phyloP scores from a whole-genome alignment of 2,888 invertebrate species.

The Lamellibrachia satsuma region DNA sequence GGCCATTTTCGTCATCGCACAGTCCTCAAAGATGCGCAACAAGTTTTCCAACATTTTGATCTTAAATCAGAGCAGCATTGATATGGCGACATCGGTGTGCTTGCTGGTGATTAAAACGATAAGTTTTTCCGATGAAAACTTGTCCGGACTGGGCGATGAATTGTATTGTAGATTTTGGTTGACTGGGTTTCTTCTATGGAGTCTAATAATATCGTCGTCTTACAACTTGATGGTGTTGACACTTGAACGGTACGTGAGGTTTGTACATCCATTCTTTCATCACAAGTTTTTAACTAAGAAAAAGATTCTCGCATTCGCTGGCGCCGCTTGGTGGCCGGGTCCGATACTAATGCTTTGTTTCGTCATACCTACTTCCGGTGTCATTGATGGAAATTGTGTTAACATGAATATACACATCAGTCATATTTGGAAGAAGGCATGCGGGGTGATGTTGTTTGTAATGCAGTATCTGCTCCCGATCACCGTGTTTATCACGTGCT shows the following conservation, averaged over 20 bases:
- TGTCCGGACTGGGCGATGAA: background rate
- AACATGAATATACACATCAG: background rate
- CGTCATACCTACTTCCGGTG: constrained; percentile 26
- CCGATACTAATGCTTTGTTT: constrained; percentile 27
- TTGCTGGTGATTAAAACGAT: constrained; percentile 28
- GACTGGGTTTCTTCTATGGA: constrained; percentile 29
- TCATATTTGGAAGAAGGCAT: background rate
- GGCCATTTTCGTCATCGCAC: constrained; percentile 34
- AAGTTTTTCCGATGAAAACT: background rate
- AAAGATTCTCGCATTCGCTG: constrained; percentile 20
- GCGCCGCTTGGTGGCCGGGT: constrained; percentile 29
- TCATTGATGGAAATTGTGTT: background rate
- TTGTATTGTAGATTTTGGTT: constrained; percentile 33
- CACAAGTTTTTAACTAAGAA: constrained; percentile 25
- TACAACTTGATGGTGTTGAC: constrained; percentile 35
- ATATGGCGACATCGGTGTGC: constrained; percentile 34
- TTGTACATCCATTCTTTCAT: constrained; percentile 36
- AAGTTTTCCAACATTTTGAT: constrained; percentile 36
- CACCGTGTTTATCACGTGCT: background rate
- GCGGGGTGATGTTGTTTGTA: background rate
- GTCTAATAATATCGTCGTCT: constrained; percentile 33
- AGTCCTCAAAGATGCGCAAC: constrained; percentile 27
- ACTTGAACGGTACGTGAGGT: constrained; percentile 34
- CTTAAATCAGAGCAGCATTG: constrained; percentile 36
- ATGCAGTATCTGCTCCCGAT: background rate